Conservation (phyloP, 1,140 invertebrate species). For the Trypoxylus dichotomus region DNA sequence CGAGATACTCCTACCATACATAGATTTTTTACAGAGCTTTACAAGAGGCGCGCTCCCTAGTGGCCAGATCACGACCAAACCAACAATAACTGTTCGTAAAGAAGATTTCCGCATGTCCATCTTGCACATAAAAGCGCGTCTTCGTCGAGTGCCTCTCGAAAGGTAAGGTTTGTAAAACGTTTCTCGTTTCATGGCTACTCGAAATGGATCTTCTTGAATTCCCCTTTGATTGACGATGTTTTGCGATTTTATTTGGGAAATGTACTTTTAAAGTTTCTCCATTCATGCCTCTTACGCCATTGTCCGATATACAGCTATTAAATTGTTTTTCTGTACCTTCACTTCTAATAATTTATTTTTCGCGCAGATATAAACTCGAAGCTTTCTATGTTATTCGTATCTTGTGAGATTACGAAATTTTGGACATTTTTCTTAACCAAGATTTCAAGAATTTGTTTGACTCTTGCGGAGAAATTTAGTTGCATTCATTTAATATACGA, state of each 20-base stretch:
- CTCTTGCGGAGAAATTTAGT: no score
- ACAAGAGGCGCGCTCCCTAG: background rate
- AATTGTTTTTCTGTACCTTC: background rate
- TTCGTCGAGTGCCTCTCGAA: conserved; percentile 6
- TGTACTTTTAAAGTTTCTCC: conserved; percentile 20
- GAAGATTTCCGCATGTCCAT: conserved; percentile 18
- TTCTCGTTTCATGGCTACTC: conserved; percentile 8
- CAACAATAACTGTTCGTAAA: conserved; percentile 10
- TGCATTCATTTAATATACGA: no score
- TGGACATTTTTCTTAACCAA: no score
- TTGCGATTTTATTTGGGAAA: conserved; percentile 16
- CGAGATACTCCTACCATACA: background rate
- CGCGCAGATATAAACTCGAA: no score
- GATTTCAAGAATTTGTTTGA: no score
- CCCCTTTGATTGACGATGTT: conserved; percentile 20
- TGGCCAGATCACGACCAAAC: conserved; percentile 7
- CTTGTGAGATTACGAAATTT: no score
- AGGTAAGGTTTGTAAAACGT: conserved; percentile 25
- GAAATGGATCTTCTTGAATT: conserved; percentile 22
- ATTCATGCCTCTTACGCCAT: background rate
- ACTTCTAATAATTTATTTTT: background rate
- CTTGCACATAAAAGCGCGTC: background rate
- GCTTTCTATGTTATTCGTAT: no score
- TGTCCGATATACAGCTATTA: background rate
- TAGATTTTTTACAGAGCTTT: background rate